These are phyloP conservation scores for Corynorhinus townsendii DNA, from an alignment of 2,113 vertebrate species.

Conservation along the genomic window DNA sequence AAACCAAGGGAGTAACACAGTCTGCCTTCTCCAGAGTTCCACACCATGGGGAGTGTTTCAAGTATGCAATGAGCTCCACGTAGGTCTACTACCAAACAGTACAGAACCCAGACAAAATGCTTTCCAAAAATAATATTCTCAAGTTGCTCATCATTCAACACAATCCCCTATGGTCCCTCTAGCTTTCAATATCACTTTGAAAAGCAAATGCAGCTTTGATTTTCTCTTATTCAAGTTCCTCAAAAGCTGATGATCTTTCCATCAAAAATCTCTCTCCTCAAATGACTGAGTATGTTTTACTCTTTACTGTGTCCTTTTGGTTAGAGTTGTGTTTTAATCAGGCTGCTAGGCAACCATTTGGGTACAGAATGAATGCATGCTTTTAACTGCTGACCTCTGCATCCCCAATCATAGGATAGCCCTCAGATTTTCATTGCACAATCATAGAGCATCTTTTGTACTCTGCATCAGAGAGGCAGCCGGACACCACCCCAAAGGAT, in stretches of 20 bases:
- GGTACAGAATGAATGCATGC: constrained; percentile 57
- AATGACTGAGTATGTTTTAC: constrained; percentile 47
- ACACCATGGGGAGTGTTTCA: background rate
- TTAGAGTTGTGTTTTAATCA: constrained; percentile 29
- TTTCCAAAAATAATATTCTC: constrained; percentile 37
- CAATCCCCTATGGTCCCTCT: background rate
- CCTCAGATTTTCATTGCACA: constrained; percentile 49
- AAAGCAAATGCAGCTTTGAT: constrained; percentile 45
- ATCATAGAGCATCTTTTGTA: constrained; percentile 66
- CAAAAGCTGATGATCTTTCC: constrained; percentile 55
- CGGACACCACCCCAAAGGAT: constrained; percentile 39
- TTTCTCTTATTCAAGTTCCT: constrained; percentile 55
- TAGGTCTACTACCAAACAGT: background rate
- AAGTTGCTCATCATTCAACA: constrained; percentile 41
- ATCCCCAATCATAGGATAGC: background rate
- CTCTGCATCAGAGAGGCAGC: constrained; percentile 25
- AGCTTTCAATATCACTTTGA: constrained; percentile 29
- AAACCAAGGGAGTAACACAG: background rate
- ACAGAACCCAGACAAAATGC: background rate
- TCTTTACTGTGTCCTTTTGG: constrained; percentile 34
- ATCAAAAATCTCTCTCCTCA: constrained; percentile 57
- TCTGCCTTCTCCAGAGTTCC: background rate
- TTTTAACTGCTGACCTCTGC: constrained; percentile 66
- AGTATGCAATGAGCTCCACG: background rate
- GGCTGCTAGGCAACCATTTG: constrained; percentile 63